phyloP scores from a whole-genome alignment of 2,888 invertebrate genomes.

The Folsomia manolachei region DNA sequence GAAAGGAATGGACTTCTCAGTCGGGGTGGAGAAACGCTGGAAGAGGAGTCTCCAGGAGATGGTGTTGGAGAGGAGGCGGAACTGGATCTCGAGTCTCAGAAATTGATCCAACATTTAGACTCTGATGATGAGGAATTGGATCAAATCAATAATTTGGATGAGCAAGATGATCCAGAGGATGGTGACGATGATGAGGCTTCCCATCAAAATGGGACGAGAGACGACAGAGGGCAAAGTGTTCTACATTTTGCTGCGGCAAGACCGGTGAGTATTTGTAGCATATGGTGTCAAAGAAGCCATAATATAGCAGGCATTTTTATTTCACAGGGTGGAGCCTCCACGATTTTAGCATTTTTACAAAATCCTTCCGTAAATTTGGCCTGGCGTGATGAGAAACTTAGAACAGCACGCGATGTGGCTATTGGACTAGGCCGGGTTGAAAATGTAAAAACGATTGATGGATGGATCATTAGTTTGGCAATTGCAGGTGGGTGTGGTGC shows the following conservation, averaged over 20 bases:
- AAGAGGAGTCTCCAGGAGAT: conserved; percentile 22
- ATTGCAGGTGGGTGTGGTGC: conserved; percentile 62
- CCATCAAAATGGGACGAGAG: conserved; percentile 57
- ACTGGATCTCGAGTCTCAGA: conserved; percentile 10
- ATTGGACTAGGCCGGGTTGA: conserved; percentile 72
- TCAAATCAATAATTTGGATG: conserved; percentile 2
- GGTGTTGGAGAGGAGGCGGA: conserved; percentile 51
- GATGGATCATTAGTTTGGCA: conserved; percentile 72
- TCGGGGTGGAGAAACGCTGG: conserved; percentile 6
- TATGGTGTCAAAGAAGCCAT: no score
- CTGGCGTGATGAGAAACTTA: conserved; percentile 78
- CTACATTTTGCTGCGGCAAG: conserved; percentile 83
- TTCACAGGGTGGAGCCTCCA: conserved; percentile 72
- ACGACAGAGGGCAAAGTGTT: conserved; percentile 86
- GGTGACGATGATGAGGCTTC: conserved; percentile 24
- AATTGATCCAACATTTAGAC: conserved; percentile 9
- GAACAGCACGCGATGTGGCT: conserved; percentile 82
- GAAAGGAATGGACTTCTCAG: neutral
- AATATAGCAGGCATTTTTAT: no score
- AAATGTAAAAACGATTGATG: conserved; percentile 78
- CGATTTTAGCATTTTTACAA: conserved; percentile 73
- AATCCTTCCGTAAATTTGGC: conserved; percentile 78
- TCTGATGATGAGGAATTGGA: conserved; percentile 18
- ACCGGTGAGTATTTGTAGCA: conserved; percentile 53
- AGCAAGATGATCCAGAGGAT: conserved; percentile 29